A percentile compares a stretch with the other conserved stretches of the same genome.
Evolutionary conservation across 2,797 vertebrate genomes (phyloP).

Genomic region (Oceanodroma leucorhoa): DNA sequence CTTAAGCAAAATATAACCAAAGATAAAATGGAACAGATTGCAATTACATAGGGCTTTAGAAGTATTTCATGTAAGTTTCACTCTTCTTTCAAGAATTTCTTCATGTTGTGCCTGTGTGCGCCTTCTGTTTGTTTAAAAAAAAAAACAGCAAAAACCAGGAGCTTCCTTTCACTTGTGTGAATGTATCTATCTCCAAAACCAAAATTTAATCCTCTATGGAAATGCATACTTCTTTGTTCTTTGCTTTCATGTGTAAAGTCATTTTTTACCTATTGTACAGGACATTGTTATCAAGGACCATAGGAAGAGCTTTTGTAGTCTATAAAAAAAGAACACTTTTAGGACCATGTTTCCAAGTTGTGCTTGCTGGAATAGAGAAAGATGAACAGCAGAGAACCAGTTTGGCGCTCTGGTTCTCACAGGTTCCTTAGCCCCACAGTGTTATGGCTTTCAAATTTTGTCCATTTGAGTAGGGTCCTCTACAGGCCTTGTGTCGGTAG

Average conservation of each 20-base stretch:
- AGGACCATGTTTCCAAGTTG: neutral
- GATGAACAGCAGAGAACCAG: neutral
- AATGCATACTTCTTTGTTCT: neutral
- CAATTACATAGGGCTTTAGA: neutral
- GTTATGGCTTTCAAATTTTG: neutral
- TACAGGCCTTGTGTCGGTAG: neutral
- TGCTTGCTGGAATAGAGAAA: neutral
- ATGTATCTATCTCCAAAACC: neutral
- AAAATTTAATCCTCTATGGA: neutral
- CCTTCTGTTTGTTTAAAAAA: neutral
- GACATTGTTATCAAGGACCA: neutral
- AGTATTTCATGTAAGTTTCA: neutral
- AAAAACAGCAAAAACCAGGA: neutral
- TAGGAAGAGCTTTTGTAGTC: neutral
- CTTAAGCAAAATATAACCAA: constrained; percentile 32
- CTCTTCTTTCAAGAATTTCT: neutral
- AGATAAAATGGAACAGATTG: neutral
- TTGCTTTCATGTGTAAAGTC: neutral
- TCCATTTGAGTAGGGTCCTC: neutral
- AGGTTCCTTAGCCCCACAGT: neutral
- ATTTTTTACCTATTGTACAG: neutral
- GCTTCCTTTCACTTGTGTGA: neutral
- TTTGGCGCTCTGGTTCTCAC: neutral
- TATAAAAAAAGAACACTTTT: neutral
- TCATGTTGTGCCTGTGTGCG: neutral